phyloP scores from a whole-genome alignment of 30 jellyfish, hydroid and myxozoan genomes.

The Mastigias papua region DNA sequence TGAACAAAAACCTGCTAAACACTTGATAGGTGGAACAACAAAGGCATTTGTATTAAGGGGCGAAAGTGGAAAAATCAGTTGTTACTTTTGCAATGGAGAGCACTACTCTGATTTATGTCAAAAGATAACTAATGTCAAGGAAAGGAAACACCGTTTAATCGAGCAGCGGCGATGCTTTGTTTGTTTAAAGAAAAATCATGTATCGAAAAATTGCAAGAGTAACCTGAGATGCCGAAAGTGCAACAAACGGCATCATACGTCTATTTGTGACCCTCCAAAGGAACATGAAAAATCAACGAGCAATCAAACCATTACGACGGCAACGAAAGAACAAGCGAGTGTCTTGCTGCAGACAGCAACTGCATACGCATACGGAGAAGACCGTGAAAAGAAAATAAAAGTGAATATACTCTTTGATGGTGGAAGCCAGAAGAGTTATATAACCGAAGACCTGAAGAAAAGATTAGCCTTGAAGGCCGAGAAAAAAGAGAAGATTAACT shows the following conservation, averaged over 20 bases:
- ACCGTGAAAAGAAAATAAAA: neutral
- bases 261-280: constrained; percentile 19
- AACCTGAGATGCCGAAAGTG: constrained; percentile 16
- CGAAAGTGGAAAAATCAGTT: neutral
- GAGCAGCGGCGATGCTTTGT: constrained; percentile 3
- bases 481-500: constrained; percentile 21
- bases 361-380: constrained; percentile 19
- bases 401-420: constrained; percentile 12
- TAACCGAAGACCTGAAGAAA: neutral
- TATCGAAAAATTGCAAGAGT: constrained; percentile 18
- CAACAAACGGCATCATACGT: constrained; percentile 31
- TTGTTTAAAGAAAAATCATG: constrained; percentile 4
- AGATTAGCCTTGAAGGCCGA: constrained; percentile 4
- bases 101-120: constrained; percentile 22
- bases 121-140: constrained; percentile 27
- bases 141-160: neutral
- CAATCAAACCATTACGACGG: neutral
- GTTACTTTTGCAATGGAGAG: constrained; percentile 35
- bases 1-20: neutral
- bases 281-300: neutral
- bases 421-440: neutral
- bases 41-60: neutral
- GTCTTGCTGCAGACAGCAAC: constrained; percentile 43
- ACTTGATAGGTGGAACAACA: neutral
- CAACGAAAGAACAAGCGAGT: constrained; percentile 15